Base-by-base conservation (phyloP, 2,113 vertebrate genomes). In the Oostethus manadensis region DNA sequence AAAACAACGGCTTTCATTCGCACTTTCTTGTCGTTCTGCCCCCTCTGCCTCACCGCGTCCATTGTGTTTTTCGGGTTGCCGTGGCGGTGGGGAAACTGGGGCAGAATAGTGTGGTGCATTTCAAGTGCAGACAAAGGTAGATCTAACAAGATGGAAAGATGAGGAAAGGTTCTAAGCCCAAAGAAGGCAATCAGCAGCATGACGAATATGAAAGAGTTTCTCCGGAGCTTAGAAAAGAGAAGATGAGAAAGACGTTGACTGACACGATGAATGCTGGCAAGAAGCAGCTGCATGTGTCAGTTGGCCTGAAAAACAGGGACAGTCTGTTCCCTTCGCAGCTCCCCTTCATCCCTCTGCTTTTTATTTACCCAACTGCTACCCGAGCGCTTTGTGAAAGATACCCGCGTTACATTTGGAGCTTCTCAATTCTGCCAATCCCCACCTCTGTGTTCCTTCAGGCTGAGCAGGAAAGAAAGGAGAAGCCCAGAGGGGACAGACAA, bases 271-370 rank as follows among this genome's bases (percentile, higher is more conserved):
- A 85, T 73, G 69, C 63, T 85, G 77, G 70, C 79, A 62, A 70
- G 66, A 67, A 68, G 71, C 64, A 71, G 71, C 62, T 70, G 77
- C 73, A 62, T 72, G 68, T 60, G 82, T 84, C 78, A 77, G 46
- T 78, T 88, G 87, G 86, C 87, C 80, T 43, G 40, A 64, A 65
- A 26, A 66, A 69, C 73, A 79, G 74, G 88, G 77, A 89, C 86
- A 85, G 62, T 69, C 76, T 85, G 87, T 89, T 88, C 81, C 77
- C 49, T 78, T 66, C 53, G 47, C 62, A 56, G 20, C 49, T 58
- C 71, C 69, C 63, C 60, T 23, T 76, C 67, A 60, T 65, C 51
- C 61, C 49, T 68, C 51, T 64, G 68, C 58, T 68, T 64, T 77
- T 67, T 72, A 63, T 53, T 72, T 68, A 64, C 33, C 73, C 64